Conservation (phyloP, 64 coral and sea anemone species). For the Exaiptasia diaphana region DNA sequence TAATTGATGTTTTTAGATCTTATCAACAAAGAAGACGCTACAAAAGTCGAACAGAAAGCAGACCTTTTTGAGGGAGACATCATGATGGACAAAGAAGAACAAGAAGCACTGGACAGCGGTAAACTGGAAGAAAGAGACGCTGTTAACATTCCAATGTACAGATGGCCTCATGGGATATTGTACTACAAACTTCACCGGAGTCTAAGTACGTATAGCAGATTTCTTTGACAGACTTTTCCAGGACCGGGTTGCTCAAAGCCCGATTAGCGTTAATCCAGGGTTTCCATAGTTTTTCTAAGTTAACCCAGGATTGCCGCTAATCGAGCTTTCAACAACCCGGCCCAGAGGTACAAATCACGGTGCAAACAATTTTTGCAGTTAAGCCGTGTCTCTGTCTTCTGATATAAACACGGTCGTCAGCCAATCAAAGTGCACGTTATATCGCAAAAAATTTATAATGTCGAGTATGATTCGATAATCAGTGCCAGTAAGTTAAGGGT, state of each 20-base stretch:
- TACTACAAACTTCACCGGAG: conserved; percentile 12
- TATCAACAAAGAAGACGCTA: too few relatives aligned
- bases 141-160: conserved; percentile 7
- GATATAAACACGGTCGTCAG: too few relatives aligned
- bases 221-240: too few relatives aligned
- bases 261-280: neutral
- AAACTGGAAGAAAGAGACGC: conserved; percentile 43
- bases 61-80: conserved; percentile 60
- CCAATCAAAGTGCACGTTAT: too few relatives aligned
- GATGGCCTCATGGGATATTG: conserved; percentile 27
- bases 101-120: conserved; percentile 12
- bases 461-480: too few relatives aligned
- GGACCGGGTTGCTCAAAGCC: too few relatives aligned
- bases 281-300: neutral
- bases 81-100: conserved; percentile 20
- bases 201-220: neutral
- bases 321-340: neutral
- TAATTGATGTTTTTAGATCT: too few relatives aligned
- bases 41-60: too few relatives aligned
- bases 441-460: too few relatives aligned
- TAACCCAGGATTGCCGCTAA: neutral
- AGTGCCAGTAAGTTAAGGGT: too few relatives aligned
- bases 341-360: neutral
- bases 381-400: too few relatives aligned
- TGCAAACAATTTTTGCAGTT: neutral